Percentiles rank a stretch among this genome's conserved stretches.
Evolutionary conservation across 1,140 invertebrate species (phyloP).

Genomic region (Ladona fulva): DNA sequence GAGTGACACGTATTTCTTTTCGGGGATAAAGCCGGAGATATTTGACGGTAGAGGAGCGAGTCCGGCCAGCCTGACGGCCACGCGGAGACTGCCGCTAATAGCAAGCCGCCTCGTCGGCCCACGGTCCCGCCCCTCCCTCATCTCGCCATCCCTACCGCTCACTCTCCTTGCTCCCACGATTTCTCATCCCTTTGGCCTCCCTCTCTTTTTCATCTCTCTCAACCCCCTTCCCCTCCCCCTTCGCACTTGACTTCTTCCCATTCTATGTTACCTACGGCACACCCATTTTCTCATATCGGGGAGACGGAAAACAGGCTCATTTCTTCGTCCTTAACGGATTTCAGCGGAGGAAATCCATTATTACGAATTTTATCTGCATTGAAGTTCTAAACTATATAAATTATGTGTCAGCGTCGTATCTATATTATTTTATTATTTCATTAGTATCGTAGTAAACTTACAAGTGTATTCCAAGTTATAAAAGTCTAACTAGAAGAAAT

Average conservation of each 20-base stretch:
- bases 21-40: background rate
- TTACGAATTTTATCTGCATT: no score
- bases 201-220: background rate
- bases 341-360: no score
- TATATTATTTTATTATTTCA: no score
- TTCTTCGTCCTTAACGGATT: no score
- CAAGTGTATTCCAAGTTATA: no score
- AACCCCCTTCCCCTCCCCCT: background rate
- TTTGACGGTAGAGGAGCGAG: background rate
- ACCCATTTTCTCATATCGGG: no score
- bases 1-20: background rate
- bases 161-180: background rate
- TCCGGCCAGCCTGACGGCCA: background rate
- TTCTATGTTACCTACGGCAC: no score
- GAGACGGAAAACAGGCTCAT: no score
- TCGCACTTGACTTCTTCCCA: background rate
- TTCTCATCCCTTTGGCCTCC: background rate
- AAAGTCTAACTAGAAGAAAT: no score
- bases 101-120: background rate
- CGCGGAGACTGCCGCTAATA: background rate
- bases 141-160: background rate
- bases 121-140: background rate
- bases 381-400: no score
- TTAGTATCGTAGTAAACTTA: no score
- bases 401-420: no score